Base-by-base conservation (phyloP, 2,113 vertebrate species). In the Crotalus horridus region DNA sequence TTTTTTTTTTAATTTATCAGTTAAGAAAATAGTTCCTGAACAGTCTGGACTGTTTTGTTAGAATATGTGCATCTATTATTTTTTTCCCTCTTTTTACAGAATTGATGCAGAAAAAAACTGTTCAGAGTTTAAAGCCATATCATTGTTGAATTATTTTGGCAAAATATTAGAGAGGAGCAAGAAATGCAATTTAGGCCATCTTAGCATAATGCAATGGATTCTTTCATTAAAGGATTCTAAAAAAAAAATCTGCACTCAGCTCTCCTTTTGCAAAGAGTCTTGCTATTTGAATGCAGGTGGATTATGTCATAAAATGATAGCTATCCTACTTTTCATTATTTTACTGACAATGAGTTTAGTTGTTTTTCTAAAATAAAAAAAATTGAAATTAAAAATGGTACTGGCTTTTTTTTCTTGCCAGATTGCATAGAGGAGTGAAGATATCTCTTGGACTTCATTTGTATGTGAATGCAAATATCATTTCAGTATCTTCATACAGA, bases 271-370 rank as follows among this genome's bases (percentile, higher is more conserved):
- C 23, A n/a, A 89, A 85, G 48, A 59, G 59, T 89, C 88, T 88
- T 56, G 51, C 33, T 93, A 89, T 93, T 89, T 85, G 85, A 89
- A 89, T 92, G 87, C 92, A 94, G 58, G 93, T 61, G 46, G 88
- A 93, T 93, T 89, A 89, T n/a, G 53, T 8, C 26, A 24, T 10
- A 3, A 6, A n/a, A 55, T 93, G 90, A 54, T 15, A 59, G 6
- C 88, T 93, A 91, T 93, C 64, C 91, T 88, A 24, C 3, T 13
- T 26, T 87, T 87, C 43, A 13, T 55, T 2, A 89, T 93, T 96
- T 94, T 64, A n/a, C 39, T 90, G 29, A 64, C 91, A 59, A 48
- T 87, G 85, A 24, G 21, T 51, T 48, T 87, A 87, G 6, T 21
- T 51, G 20, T 43, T 59, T 39, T 89, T 58, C 12, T 20, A 17